These are phyloP conservation scores for Psix sp. DNA, from an alignment of 1,140 invertebrate species.

Conservation along the genomic window DNA sequence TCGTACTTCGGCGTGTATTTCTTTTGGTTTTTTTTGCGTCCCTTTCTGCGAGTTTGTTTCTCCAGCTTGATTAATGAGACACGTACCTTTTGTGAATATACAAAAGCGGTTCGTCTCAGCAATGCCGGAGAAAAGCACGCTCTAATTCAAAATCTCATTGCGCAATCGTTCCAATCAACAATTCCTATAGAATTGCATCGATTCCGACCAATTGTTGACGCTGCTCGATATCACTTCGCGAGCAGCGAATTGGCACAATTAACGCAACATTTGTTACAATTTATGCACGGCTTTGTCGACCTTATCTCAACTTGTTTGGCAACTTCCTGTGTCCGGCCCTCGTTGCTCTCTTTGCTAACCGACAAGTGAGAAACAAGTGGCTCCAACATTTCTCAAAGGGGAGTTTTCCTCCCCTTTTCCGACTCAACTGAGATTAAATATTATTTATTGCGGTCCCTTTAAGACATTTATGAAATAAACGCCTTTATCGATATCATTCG, in stretches of 20 bases:
- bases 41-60: slow-evolving; percentile 38
- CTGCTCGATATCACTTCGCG: slow-evolving; percentile 22
- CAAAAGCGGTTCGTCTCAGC: slow-evolving; percentile 38
- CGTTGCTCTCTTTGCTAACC: slow-evolving; percentile 18
- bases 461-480: too few species aligned
- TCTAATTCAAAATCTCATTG: slow-evolving; percentile 36
- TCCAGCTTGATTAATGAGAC: slow-evolving; percentile 51
- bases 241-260: slow-evolving; percentile 22
- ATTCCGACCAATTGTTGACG: slow-evolving; percentile 22
- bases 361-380: slow-evolving; percentile 17
- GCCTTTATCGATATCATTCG: too few species aligned
- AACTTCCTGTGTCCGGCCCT: slow-evolving; percentile 23
- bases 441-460: slow-evolving; percentile 6
- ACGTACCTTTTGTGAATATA: slow-evolving; percentile 42
- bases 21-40: slow-evolving; percentile 1
- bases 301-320: slow-evolving; percentile 12
- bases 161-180: slow-evolving; percentile 22
- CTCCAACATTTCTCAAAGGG: slow-evolving; percentile 21
- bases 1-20: slow-evolving; percentile 11
- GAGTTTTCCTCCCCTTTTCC: slow-evolving; percentile 1
- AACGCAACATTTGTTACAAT: slow-evolving; percentile 6
- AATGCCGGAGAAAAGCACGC: slow-evolving; percentile 21
- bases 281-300: too few species aligned
- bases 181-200: slow-evolving; percentile 25
- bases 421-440: slow-evolving; percentile 12